Percentiles rank a stretch among this genome's conserved stretches.
phyloP scores from a whole-genome alignment of 2,888 invertebrate genomes.

The Athalia circularis region DNA sequence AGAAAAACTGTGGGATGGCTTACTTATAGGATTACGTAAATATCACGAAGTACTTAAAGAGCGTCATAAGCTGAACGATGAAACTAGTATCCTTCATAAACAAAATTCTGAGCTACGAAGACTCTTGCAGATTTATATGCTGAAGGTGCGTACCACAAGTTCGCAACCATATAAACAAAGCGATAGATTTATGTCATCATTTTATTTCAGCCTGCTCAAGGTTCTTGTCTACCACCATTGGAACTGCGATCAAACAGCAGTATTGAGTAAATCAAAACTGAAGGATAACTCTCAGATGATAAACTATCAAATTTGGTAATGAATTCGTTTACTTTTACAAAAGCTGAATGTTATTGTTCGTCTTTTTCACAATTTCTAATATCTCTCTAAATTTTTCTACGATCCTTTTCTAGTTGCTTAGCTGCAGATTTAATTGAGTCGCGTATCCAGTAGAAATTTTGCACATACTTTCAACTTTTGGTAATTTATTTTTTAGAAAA shows the following conservation, averaged over 20 bases:
- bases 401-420: too few species aligned
- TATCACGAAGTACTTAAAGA: conserved; percentile 82
- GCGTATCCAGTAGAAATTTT: too few species aligned
- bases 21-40: conserved; percentile 79
- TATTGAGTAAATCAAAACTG: conserved; percentile 29
- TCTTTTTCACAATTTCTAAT: too few species aligned
- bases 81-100: conserved; percentile 79
- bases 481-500: too few species aligned
- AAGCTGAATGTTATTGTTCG: neutral
- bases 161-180: neutral
- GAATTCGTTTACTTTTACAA: conserved; percentile 3
- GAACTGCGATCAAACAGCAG: conserved; percentile 40
- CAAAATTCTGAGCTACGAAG: conserved; percentile 83
- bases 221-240: conserved; percentile 32
- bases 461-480: too few species aligned
- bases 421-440: too few species aligned
- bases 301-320: neutral
- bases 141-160: conserved; percentile 54
- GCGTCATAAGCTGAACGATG: conserved; percentile 80
- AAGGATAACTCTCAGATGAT: neutral
- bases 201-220: conserved; percentile 41
- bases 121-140: conserved; percentile 80
- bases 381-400: too few species aligned
- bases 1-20: conserved; percentile 83
- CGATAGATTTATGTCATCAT: conserved; percentile 2